Percentiles rank a stretch among this genome's conserved stretches.
Evolutionary conservation across 2,797 vertebrate genomes (phyloP).

Genomic region (Spinus pinus): DNA sequence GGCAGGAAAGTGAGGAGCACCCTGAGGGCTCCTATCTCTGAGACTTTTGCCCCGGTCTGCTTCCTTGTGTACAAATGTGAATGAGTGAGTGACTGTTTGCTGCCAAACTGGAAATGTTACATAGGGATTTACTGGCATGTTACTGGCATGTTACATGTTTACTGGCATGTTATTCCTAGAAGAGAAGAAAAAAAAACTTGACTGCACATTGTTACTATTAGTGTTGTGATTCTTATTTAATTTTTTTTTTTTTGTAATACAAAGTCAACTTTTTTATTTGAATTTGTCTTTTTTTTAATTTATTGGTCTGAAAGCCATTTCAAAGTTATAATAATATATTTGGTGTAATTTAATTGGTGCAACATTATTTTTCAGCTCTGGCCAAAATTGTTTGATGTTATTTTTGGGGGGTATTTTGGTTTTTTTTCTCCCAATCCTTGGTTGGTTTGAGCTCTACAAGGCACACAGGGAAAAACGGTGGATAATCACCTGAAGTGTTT

Average conservation of each 20-base stretch:
- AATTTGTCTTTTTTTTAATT: slow-evolving; percentile 93
- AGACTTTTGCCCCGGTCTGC: slow-evolving; percentile 68
- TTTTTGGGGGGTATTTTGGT: background rate
- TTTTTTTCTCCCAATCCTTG: slow-evolving; percentile 66
- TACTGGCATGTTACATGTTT: slow-evolving; percentile 85
- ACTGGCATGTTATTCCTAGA: slow-evolving; percentile 86
- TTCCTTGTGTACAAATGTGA: slow-evolving; percentile 80
- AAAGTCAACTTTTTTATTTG: slow-evolving; percentile 89
- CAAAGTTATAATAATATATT: slow-evolving; percentile 88
- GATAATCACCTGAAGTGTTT: slow-evolving; percentile 79
- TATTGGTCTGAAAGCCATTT: slow-evolving; percentile 99
- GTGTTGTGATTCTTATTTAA: slow-evolving; percentile 94
- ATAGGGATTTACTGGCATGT: slow-evolving; percentile 89
- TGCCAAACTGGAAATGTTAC: slow-evolving; percentile 95
- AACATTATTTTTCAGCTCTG: slow-evolving; percentile 76
- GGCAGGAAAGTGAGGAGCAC: slow-evolving; percentile 1
- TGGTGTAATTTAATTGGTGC: slow-evolving; percentile 87
- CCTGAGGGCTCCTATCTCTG: background rate
- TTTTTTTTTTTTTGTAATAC: slow-evolving; percentile 92
- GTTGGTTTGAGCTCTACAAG: slow-evolving; percentile 72
- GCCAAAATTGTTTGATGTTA: slow-evolving; percentile 71
- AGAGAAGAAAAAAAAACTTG: slow-evolving; percentile 87
- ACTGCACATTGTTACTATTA: slow-evolving; percentile 96
- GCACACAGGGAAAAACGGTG: slow-evolving; percentile 72
- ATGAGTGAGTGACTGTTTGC: slow-evolving; percentile 79